Evolutionary conservation across 2,113 vertebrate species (phyloP).

Genomic region (Lonchura striata): DNA sequence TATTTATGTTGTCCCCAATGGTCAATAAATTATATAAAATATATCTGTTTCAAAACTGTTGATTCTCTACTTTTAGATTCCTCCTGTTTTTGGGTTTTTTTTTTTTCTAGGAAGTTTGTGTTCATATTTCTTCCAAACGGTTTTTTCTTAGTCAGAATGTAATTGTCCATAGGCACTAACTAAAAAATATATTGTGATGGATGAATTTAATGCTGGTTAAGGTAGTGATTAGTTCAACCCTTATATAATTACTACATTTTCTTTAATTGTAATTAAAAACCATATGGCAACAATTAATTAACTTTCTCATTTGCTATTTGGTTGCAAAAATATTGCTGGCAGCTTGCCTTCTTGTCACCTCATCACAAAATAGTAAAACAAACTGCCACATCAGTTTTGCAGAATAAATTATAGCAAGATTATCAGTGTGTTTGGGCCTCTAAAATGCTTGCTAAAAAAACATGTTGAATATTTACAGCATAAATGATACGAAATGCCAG

Average conservation of each 20-base stretch:
- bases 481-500: constrained; percentile 7
- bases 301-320: not conserved
- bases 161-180: not conserved
- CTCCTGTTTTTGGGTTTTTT: no score
- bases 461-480: not conserved
- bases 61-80: not conserved
- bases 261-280: not conserved
- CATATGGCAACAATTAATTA: constrained; percentile 32
- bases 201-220: not conserved
- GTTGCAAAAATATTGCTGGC: constrained; percentile 26
- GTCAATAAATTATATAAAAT: not conserved
- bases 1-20: not conserved
- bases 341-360: constrained; percentile 23
- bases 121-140: not conserved
- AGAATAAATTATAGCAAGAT: constrained; percentile 21
- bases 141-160: not conserved
- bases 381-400: not conserved
- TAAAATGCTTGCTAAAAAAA: not conserved
- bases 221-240: not conserved
- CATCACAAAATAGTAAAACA: constrained; percentile 17
- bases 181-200: not conserved
- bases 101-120: not conserved
- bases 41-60: not conserved
- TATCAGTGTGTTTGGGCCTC: constrained; percentile 10
- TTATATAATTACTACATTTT: not conserved